Evolutionary conservation across 2,888 invertebrate genomes (phyloP).

Genomic region (Idaea aversata): DNA sequence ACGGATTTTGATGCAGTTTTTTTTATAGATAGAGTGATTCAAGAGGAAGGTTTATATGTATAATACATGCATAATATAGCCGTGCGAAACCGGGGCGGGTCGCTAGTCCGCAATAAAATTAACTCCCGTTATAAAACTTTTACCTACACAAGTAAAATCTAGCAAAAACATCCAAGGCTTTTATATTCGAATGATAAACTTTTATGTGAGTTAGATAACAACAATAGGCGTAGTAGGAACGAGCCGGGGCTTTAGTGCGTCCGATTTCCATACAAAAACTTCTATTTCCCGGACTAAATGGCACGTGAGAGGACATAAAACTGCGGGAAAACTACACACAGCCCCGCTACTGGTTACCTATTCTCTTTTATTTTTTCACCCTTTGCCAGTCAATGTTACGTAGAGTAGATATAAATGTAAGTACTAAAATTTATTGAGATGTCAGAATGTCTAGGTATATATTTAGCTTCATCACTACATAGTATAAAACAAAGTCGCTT

Average conservation of each 20-base stretch:
- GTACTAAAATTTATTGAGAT: neutral
- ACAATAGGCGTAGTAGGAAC: slow-evolving; percentile 64
- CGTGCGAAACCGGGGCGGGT: no score
- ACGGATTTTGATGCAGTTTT: no score
- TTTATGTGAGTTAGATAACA: slow-evolving; percentile 71
- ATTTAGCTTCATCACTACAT: no score
- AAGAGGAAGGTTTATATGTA: no score
- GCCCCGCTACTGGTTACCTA: slow-evolving; percentile 43
- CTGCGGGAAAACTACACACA: slow-evolving; percentile 67
- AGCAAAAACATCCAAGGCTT: slow-evolving; percentile 49
- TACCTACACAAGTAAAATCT: slow-evolving; percentile 11
- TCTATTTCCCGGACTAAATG: slow-evolving; percentile 79
- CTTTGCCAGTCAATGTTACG: slow-evolving; percentile 32
- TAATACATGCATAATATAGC: no score
- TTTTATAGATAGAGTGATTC: no score
- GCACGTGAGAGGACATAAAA: slow-evolving; percentile 78
- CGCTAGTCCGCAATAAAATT: neutral
- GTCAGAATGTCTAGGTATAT: no score
- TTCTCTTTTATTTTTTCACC: slow-evolving; percentile 53
- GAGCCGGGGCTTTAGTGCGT: slow-evolving; percentile 68
- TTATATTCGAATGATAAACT: slow-evolving; percentile 70
- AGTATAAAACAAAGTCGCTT: no score
- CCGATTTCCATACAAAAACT: slow-evolving; percentile 80
- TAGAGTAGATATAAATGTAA: neutral
- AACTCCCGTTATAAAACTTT: neutral